Conservation (phyloP, 2,797 vertebrate genomes). For the Nyctalus aviator region DNA sequence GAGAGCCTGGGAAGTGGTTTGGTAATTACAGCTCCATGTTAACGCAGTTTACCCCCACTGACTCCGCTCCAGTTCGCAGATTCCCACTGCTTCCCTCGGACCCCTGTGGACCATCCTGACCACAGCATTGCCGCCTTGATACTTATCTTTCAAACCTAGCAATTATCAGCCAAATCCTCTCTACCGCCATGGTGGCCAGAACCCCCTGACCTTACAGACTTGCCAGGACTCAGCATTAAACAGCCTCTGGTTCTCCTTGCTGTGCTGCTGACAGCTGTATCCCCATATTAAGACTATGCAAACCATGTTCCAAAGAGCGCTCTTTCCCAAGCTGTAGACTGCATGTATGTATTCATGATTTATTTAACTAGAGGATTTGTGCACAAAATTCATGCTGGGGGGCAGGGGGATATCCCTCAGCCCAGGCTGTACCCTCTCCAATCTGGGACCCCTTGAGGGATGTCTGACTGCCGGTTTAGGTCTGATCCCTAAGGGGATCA, state of each 20-base stretch:
- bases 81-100: constrained; percentile 51
- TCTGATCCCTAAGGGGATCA: too few species aligned
- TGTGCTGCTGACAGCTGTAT: background rate
- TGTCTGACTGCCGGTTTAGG: too few species aligned
- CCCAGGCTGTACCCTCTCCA: too few species aligned
- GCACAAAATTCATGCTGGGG: too few species aligned
- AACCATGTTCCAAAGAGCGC: constrained; percentile 11
- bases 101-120: constrained; percentile 50
- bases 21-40: constrained; percentile 55
- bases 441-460: too few species aligned
- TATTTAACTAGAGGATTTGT: background rate
- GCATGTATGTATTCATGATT: background rate
- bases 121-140: constrained; percentile 50
- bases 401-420: too few species aligned
- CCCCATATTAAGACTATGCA: background rate
- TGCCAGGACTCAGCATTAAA: constrained; percentile 23
- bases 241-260: background rate
- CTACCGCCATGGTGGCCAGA: background rate
- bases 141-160: constrained; percentile 69
- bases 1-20: constrained; percentile 67
- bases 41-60: background rate
- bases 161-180: constrained; percentile 61
- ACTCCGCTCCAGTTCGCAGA: constrained; percentile 27
- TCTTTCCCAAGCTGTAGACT: background rate
- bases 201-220: constrained; percentile 36